Evolutionary conservation across 2,888 invertebrate genomes (phyloP).

Genomic region (Amphipyra tragopoginis): DNA sequence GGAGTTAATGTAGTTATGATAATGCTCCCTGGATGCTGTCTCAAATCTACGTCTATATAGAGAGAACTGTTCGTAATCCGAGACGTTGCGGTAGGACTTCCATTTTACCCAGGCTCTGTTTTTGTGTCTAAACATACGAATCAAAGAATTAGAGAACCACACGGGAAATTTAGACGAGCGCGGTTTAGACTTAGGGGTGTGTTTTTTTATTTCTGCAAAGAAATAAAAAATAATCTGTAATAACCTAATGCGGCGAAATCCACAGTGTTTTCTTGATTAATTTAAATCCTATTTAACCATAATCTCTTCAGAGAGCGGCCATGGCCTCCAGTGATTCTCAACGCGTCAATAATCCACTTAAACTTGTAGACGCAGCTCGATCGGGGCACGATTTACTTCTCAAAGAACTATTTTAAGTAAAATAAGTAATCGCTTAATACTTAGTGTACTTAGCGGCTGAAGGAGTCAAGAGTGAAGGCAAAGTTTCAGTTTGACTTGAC

Average conservation of each 20-base stretch:
- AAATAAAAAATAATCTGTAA: too few species aligned
- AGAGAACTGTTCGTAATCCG: too few species aligned
- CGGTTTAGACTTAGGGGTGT: too few species aligned
- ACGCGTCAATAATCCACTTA: conserved; percentile 52
- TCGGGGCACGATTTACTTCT: conserved; percentile 1
- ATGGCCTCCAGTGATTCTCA: conserved; percentile 60
- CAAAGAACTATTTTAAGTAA: conserved; percentile 38
- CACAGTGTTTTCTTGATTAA: conserved; percentile 61
- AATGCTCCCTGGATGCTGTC: too few species aligned
- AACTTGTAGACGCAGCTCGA: conserved; percentile 32
- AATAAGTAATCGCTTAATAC: conserved; percentile 39
- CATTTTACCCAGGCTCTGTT: too few species aligned
- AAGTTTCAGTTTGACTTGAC: conserved; percentile 33
- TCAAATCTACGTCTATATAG: too few species aligned
- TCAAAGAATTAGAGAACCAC: too few species aligned
- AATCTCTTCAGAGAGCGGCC: conserved; percentile 54
- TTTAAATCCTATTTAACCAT: conserved; percentile 73
- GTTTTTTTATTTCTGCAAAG: too few species aligned
- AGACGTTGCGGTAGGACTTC: too few species aligned
- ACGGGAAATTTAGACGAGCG: too few species aligned
- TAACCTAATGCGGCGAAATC: conserved; percentile 10
- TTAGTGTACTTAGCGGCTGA: conserved; percentile 35
- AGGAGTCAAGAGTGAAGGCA: conserved; percentile 24
- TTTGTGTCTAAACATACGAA: too few species aligned
- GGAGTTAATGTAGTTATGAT: too few species aligned